These are phyloP conservation scores for Acanthurus lineatus DNA, from an alignment of 2,797 vertebrate genomes.

Conservation along the genomic window DNA sequence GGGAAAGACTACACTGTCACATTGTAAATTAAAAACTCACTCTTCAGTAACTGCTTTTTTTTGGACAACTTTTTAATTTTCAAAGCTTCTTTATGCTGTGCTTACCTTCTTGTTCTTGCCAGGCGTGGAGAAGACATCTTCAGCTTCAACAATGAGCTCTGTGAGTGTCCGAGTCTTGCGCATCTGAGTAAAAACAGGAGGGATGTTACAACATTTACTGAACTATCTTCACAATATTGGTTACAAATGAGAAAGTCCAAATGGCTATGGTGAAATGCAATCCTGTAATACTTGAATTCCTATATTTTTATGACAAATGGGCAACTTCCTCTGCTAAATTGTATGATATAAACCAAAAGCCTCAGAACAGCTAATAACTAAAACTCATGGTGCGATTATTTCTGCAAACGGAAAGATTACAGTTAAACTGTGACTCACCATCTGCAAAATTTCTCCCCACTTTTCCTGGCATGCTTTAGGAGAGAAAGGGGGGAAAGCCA, in stretches of 20 bases:
- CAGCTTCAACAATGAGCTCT: constrained; percentile 90
- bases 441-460: constrained; percentile 87
- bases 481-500: constrained; percentile 91
- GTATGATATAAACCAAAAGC: background rate
- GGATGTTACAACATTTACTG: background rate
- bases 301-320: background rate
- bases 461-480: constrained; percentile 89
- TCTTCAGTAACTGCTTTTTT: too few species aligned
- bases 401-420: background rate
- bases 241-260: background rate
- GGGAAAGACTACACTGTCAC: too few species aligned
- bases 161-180: constrained; percentile 89
- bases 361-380: background rate
- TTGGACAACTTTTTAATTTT: too few species aligned
- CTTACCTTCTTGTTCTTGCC: constrained; percentile 84
- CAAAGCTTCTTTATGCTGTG: too few species aligned
- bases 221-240: background rate
- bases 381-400: too few species aligned
- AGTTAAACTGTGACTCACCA: constrained; percentile 79
- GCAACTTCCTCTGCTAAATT: background rate
- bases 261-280: too few species aligned
- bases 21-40: too few species aligned
- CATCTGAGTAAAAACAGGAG: constrained; percentile 80
- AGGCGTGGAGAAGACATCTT: constrained; percentile 85
- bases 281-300: too few species aligned